These are phyloP conservation scores for Danaus plexippus DNA, from an alignment of 1,140 invertebrate species.

Conservation along the genomic window DNA sequence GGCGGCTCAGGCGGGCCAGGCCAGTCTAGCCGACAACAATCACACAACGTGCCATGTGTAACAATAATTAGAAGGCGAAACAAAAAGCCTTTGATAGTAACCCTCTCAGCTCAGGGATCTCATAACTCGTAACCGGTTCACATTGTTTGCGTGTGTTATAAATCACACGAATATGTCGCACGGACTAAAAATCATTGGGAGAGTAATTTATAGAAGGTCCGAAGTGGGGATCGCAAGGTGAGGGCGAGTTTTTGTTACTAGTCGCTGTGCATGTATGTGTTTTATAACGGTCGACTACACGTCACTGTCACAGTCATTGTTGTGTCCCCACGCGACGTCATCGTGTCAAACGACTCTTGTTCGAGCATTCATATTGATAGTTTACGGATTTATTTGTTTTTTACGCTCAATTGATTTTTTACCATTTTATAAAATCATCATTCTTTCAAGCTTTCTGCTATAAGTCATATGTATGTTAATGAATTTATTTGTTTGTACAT, in stretches of 20 bases:
- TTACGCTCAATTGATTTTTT: constrained; percentile 11
- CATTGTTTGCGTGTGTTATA: constrained; percentile 51
- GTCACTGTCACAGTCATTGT: constrained; percentile 35
- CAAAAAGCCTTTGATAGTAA: constrained; percentile 39
- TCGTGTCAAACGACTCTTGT: constrained; percentile 12
- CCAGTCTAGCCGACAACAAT: no score
- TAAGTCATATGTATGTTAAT: no score
- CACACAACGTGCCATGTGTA: constrained; percentile 24
- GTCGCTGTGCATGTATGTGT: constrained; percentile 25
- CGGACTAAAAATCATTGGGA: constrained; percentile 53
- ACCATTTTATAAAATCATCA: no score
- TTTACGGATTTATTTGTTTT: constrained; percentile 14
- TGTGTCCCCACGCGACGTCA: constrained; percentile 32
- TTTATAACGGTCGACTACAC: constrained; percentile 33
- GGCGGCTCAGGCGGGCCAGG: no score
- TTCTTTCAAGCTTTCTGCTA: no score
- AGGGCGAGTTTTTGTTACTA: constrained; percentile 27
- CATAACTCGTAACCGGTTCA: constrained; percentile 48
- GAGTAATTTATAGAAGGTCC: constrained; percentile 44
- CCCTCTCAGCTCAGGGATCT: constrained; percentile 40
- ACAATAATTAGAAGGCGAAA: constrained; percentile 40
- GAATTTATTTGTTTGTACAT: no score
- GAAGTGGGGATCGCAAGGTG: constrained; percentile 20
- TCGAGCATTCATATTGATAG: constrained; percentile 17
- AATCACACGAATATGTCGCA: constrained; percentile 58